These are phyloP conservation scores for Ormyrus pomaceus DNA, from an alignment of 2,888 invertebrate genomes.

Conservation along the genomic window DNA sequence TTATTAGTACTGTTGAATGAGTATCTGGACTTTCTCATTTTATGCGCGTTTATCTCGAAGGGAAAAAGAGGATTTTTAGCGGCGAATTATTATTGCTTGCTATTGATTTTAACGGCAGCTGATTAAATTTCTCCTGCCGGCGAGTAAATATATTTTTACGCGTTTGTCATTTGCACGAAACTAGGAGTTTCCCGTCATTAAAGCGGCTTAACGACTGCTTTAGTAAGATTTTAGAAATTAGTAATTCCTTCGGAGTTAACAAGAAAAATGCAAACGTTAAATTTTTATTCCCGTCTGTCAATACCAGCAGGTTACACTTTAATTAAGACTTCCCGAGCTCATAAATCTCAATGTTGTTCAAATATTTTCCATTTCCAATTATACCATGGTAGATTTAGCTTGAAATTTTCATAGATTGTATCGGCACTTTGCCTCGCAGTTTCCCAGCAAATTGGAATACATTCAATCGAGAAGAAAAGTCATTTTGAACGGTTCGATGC, in stretches of 20 bases:
- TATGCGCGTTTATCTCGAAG: too few species aligned
- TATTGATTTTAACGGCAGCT: conserved; percentile 16
- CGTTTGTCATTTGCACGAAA: conserved; percentile 15
- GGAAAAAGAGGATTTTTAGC: too few species aligned
- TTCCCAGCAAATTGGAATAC: conserved; percentile 8
- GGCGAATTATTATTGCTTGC: not conserved
- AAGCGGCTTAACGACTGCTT: conserved; percentile 16
- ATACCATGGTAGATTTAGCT: not conserved
- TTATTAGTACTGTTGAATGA: too few species aligned
- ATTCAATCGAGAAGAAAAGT: not conserved
- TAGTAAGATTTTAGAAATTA: conserved; percentile 30
- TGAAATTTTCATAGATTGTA: conserved; percentile 26
- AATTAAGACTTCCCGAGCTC: conserved; percentile 10
- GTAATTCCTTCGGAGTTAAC: not conserved
- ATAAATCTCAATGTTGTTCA: conserved; percentile 27
- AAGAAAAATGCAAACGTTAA: conserved; percentile 15
- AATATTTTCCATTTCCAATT: conserved; percentile 1
- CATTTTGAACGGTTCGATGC: not conserved
- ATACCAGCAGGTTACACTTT: not conserved
- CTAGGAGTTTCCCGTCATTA: conserved; percentile 36
- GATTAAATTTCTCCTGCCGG: conserved; percentile 12
- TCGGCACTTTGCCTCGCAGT: not conserved
- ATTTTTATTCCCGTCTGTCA: not conserved
- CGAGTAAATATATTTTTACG: conserved; percentile 11
- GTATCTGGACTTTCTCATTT: too few species aligned